Base-by-base conservation (phyloP, 2,888 invertebrate species). In the Eupithecia vulgata region DNA sequence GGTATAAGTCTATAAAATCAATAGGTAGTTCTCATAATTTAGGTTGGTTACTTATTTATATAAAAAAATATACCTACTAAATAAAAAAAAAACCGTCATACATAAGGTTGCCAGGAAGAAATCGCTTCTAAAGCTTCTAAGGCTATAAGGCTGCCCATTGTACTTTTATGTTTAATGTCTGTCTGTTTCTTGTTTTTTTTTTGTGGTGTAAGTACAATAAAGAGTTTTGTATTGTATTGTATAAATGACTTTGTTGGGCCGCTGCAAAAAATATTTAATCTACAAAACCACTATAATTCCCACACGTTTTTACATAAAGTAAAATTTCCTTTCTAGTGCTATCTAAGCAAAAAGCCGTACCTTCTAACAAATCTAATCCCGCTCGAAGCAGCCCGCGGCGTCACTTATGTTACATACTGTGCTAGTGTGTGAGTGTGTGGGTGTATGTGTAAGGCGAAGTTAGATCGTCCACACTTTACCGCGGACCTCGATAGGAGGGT, bases 401-500 rank as follows among this genome's bases (percentile, higher is more conserved):
- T 87, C 85, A 82, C 82, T 84, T 83, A 81, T 82, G 83, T 76
- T 74, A 76, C 80, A 76, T 80, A 77, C 77, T 79, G 78, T 83
- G 81, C 74, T 77, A 82, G 82, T 78, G 81, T 73, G 79, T 77
- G 81, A 70, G 80, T 77, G 79, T 75, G 77, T 70, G 81, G 80
- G 85, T 83, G 85, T 87, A 91, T 88, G 89, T 89, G 91, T 87
- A 92, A 92, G 93, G 91, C 88, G 90, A 94, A 94, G 94, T 94
- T 94, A 94, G 94, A 94, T 94, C 94, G 94, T 92, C 93, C 93
- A 93, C 93, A 93, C 93, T 94, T 93, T 94, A 93, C 93, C 93
- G 91, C 92, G 92, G 85, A 86, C 90, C 93, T 92, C 91, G 90
- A 94, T 93, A 93, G 93, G 88, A 92, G 90, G 79, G 93, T 86